Percentiles rank a stretch among this genome's conserved stretches.
These are phyloP conservation scores for Mythimna impura DNA, from an alignment of 2,888 invertebrate genomes.

Conservation along the genomic window DNA sequence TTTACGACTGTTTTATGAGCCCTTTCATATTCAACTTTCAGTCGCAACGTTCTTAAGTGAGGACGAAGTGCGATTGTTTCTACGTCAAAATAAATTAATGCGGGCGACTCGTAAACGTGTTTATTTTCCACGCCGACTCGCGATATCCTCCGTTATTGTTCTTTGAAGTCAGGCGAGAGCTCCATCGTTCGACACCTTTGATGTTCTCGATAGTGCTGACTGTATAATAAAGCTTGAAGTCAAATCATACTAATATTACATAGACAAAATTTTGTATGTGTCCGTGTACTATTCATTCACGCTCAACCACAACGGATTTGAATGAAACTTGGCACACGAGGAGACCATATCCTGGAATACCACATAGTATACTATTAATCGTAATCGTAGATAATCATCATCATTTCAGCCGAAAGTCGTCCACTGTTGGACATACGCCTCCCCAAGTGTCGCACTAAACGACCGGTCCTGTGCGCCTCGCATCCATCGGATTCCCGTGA, in stretches of 20 bases:
- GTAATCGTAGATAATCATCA: no score
- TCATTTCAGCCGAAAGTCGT: no score
- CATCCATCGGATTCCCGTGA: no score
- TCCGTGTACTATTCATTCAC: no score
- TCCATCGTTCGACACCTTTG: conserved; percentile 80
- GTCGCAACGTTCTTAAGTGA: conserved; percentile 74
- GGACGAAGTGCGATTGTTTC: conserved; percentile 83
- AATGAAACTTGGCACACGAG: no score
- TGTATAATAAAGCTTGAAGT: conserved; percentile 66
- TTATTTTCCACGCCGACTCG: conserved; percentile 79
- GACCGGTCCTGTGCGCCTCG: no score
- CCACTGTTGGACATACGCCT: no score
- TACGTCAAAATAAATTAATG: conserved; percentile 86
- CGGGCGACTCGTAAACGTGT: conserved; percentile 81
- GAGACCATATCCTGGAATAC: no score
- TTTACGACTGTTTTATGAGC: conserved; percentile 88
- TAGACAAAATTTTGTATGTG: no score
- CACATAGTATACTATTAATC: no score
- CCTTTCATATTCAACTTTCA: conserved; percentile 87
- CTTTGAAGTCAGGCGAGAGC: conserved; percentile 81
- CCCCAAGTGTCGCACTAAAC: no score
- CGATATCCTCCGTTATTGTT: conserved; percentile 80
- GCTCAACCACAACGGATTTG: no score
- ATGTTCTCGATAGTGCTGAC: conserved; percentile 77
- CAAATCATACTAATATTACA: conserved; percentile 36